Evolutionary conservation across 2,888 invertebrate genomes (phyloP), one percentile per base, ranked within the genome.

Genomic region (Ypsolopha sequella): DNA sequence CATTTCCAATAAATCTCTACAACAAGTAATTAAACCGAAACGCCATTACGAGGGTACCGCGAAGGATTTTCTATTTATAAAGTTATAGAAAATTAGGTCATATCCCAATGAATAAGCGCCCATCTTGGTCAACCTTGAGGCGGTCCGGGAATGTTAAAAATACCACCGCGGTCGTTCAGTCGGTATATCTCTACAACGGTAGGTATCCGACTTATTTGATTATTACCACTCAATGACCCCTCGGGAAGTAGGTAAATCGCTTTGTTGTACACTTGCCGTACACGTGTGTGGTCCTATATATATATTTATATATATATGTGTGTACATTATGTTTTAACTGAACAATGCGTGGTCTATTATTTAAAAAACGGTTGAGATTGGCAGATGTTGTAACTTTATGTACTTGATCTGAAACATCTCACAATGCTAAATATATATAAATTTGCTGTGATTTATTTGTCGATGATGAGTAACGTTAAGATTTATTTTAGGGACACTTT

Each of bases 81-180:
- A 62, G 58, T 67, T 68, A 70, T 72, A 59, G 68, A 70, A 76
- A 85, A 84, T 84, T 84, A 78, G 85, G 85, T 85, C 85, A 85
- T 84, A 81, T 78, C 74, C 74, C 68, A 71, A 80, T 80, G 82
- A 79, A 84, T 84, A 82, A 80, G 73, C 76, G 72, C 68, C 73
- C 76, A 77, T 84, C 80, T 81, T 72, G 70, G 75, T 68, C 80
- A 84, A 84, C 85, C 85, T 86, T 85, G 85, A 77, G 76, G 72
- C 80, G 81, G 76, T 79, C 82, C 75, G 85, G 80, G 85, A 84
- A 85, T 85, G 86, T 86, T 86, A 86, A 84, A 86, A 85, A 85
- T 86, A 86, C 82, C 81, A 64, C 70, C 70, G 76, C 73, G 70
- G 66, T 66, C 62, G 65, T 24, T 24, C 24, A 24, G 24, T 24